phyloP scores from a whole-genome alignment of 2,797 vertebrate genomes.

The Somateria mollissima region DNA sequence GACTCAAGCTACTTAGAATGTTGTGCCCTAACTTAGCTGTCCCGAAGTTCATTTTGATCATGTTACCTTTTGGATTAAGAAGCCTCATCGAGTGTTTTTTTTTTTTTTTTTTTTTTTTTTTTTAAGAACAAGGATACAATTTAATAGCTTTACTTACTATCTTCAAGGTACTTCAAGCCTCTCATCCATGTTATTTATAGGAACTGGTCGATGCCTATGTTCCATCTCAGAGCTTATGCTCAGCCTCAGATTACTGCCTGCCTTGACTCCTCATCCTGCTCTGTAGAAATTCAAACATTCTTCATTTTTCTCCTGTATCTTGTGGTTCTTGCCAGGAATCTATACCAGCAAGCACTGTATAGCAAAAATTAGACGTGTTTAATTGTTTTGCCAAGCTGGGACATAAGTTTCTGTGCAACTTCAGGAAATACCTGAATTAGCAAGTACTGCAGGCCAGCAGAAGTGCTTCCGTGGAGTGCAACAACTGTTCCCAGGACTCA shows the following conservation, averaged over 20 bases:
- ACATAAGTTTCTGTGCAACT: not conserved
- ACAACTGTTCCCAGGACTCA: not conserved
- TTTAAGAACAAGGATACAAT: not conserved
- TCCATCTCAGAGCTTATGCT: conserved; percentile 1
- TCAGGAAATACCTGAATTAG: not conserved
- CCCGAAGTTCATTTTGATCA: conserved; percentile 41
- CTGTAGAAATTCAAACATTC: not conserved
- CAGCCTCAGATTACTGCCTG: conserved; percentile 28
- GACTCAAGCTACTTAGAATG: not conserved
- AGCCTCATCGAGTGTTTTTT: not conserved
- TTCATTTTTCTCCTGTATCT: not conserved
- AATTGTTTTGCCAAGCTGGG: not conserved
- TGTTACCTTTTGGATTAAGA: conserved; percentile 56
- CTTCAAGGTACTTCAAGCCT: conserved; percentile 6
- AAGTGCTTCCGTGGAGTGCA: not conserved
- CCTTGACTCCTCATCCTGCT: not conserved
- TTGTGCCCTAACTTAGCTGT: not conserved
- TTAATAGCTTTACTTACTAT: conserved; percentile 18
- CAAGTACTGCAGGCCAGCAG: not conserved
- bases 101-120: not conserved
- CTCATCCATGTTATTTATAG: conserved; percentile 49
- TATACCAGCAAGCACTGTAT: not conserved
- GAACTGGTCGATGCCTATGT: conserved; percentile 29
- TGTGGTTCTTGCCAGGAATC: not conserved
- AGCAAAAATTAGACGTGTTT: not conserved